Evolutionary conservation across 2,113 vertebrate genomes (phyloP), one percentile per base, ranked within the genome.

Genomic region (Coregonus clupeaformis): DNA sequence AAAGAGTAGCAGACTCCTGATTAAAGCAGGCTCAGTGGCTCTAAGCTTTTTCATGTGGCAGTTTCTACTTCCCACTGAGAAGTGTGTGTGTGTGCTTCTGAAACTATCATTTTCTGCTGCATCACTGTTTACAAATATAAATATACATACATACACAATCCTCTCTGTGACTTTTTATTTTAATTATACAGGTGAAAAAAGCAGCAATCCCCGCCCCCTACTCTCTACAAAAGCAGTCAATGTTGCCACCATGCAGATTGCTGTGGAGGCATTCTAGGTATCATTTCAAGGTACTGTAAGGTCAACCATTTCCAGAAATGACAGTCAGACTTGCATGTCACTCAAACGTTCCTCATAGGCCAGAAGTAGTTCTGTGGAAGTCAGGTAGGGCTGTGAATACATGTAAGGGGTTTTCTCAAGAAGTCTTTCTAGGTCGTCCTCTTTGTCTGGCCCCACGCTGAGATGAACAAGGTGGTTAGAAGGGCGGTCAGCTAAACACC

Each of bases 41-140:
- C 59, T 7, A 27, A 36, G 12, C n/a, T 52, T 72, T 87, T 87
- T 87, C 80, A 85, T 88, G 84, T 86, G 84, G 84, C 82, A 77
- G 55, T 60, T 65, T 60, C 64, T 70, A 59, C 71, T 80, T 22
- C 74, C 77, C 60, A 59, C 64, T 75, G 71, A 67, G 69, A 49
- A 65, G 60, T 78, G 60, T 42, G 3, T 47, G 3, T 47, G 45
- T 22, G 66, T 27, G 60, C 75, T 69, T 63, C 57, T 82, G 83
- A 85, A 87, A 85, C 78, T 62, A 7, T 22, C 0, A 20, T 57
- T 70, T 71, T 29, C 25, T 83, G 70, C 80, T 70, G 64, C 73
- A 84, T 82, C 80, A 83, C 20, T 84, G 85, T 87, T 84, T 84
- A 84, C 73, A 76, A 71, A 77, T 55, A 77, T n/a, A 12, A 45